Evolutionary conservation across 2,797 vertebrate genomes (phyloP).

Genomic region (Ambastaia sidthimunki): DNA sequence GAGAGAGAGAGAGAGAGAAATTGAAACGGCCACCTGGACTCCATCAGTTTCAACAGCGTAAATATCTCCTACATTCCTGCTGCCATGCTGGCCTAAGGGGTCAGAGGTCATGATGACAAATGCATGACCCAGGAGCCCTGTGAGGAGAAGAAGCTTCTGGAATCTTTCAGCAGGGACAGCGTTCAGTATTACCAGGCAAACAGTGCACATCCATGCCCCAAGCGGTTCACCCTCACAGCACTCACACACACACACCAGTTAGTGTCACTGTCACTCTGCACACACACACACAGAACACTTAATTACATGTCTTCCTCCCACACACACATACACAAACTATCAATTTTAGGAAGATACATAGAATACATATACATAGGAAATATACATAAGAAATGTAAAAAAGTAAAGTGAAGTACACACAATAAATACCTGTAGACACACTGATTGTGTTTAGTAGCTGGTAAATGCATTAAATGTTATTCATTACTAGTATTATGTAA

Average conservation of each 20-base stretch:
- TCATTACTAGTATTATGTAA: too few species aligned
- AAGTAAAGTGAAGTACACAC: too few species aligned
- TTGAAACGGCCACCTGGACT: conserved; percentile 88
- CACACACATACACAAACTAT: neutral
- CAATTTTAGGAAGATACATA: too few species aligned
- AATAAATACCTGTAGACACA: too few species aligned
- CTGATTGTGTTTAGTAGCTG: too few species aligned
- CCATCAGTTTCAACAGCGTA: conserved; percentile 96
- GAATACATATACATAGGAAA: too few species aligned
- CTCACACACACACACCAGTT: conserved; percentile 30
- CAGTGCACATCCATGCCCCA: conserved; percentile 29
- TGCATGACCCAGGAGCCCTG: conserved; percentile 89
- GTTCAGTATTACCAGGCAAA: conserved; percentile 69
- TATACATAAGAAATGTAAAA: too few species aligned
- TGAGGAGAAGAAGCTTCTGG: conserved; percentile 87
- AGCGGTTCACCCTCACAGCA: neutral
- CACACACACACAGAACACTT: conserved; percentile 39
- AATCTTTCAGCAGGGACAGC: conserved; percentile 85
- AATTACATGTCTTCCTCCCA: neutral
- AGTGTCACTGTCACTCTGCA: conserved; percentile 4
- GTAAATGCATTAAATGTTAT: too few species aligned
- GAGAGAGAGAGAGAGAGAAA: conserved; percentile 33
- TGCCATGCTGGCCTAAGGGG: conserved; percentile 90
- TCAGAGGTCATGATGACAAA: conserved; percentile 94
- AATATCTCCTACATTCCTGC: conserved; percentile 95